Base-by-base conservation (phyloP, 37 sponge, comb jelly and placozoan species). In the Haliclona indistincta region DNA sequence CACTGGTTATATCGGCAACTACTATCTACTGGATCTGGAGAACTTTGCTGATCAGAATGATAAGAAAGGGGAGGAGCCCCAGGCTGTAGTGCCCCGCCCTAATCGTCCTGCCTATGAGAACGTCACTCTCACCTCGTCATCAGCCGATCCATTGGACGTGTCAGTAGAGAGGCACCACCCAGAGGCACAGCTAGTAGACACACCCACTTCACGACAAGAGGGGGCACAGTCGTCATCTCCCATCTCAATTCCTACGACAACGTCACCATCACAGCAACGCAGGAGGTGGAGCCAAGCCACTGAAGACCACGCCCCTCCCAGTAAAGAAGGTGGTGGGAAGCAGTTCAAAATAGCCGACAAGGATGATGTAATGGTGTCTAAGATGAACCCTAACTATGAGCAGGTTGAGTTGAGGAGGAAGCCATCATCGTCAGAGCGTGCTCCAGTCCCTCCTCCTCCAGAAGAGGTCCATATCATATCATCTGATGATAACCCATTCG, bases 1-100 rank as follows among this genome's bases (percentile, higher is more conserved):
- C n/a, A n/a, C n/a, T n/a, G n/a, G n/a, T n/a, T 71, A 70, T 32
- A 30, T 42, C 20, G 84, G 77, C 15, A 55, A 63, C 22, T 84
- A 84, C 38, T 84, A 77, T 38, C 54, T 84, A 1, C 72, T 84
- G 28, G 85, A 84, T 28, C 71, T 84, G 37, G 78, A 64, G 10
- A 84, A 77, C 64, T 84, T 84, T 63, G 70, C 74, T 29, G 55
- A 37, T 15, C 2, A 13, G 22, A 26, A 23, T 29, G 33, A 1
- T 20, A 2, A 20, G 49, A 43, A 15, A 38, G 43, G 5, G 5
- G 71, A 43, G 23, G 10, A 20, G 5, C 52, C 43, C 25, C 23
- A 1, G 2, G 13, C 43, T 10, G 43, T 43, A n/a, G n/a, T n/a
- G n/a, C 25, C 47, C 47, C 70, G 39, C 7, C 44, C 70, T 7